Evolutionary conservation across 2,797 vertebrate species (phyloP).

Genomic region (Prunella strophiata): DNA sequence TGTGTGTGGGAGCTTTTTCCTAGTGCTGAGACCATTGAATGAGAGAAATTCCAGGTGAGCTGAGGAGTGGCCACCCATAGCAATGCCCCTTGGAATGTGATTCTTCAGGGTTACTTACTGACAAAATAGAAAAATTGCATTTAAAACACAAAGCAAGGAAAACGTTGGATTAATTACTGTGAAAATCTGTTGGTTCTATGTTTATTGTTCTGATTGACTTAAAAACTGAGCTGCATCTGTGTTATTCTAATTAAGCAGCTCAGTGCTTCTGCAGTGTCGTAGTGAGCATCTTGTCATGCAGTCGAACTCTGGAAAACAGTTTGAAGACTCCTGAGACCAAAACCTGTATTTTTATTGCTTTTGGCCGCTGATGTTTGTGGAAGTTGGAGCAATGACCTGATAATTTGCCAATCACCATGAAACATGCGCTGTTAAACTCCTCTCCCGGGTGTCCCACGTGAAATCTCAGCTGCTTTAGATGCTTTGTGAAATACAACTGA

Average conservation of each 20-base stretch:
- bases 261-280: background rate
- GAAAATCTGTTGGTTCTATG: background rate
- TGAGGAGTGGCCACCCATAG: background rate
- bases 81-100: fast-evolving
- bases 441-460: constrained; percentile 21
- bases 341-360: constrained; percentile 68
- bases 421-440: constrained; percentile 37
- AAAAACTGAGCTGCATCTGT: background rate
- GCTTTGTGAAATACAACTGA: background rate
- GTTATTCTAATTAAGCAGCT: constrained; percentile 59
- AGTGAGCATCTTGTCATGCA: constrained; percentile 52
- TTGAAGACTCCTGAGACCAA: constrained; percentile 60
- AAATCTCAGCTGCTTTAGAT: constrained; percentile 26
- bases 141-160: background rate
- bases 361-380: constrained; percentile 66
- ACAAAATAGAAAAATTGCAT: background rate
- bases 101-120: background rate
- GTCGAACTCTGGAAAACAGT: constrained; percentile 59
- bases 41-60: background rate
- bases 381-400: constrained; percentile 67
- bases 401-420: constrained; percentile 70
- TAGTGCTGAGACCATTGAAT: background rate
- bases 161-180: background rate
- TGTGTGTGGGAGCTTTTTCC: background rate
- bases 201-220: constrained; percentile 37